Percentiles rank a stretch among this genome's conserved stretches.
These are phyloP conservation scores for Cerastis leucographa DNA, from an alignment of 2,888 invertebrate genomes.

Conservation along the genomic window DNA sequence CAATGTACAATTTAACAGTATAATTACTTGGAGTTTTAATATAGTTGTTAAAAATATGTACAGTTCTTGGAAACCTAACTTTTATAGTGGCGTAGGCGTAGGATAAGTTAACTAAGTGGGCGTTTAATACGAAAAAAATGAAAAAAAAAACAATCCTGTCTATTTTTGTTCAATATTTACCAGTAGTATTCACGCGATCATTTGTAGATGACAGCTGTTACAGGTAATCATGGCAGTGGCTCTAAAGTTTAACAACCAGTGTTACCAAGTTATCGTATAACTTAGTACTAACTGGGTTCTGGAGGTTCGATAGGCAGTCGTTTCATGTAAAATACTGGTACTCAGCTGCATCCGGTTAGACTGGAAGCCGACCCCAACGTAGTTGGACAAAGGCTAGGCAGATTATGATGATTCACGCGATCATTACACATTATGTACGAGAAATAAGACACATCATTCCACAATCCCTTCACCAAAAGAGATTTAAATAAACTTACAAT, in stretches of 20 bases:
- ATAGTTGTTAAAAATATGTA: background rate
- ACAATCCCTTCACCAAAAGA: background rate
- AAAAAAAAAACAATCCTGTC: background rate
- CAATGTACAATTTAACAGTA: conserved; percentile 38
- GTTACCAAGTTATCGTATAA: too few relatives aligned
- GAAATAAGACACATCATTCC: background rate
- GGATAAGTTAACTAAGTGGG: background rate
- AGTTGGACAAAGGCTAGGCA: too few relatives aligned
- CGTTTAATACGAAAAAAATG: background rate
- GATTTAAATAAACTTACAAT: background rate
- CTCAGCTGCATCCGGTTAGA: too few relatives aligned
- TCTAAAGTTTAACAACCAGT: too few relatives aligned
- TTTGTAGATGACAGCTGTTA: too few relatives aligned
- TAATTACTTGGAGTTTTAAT: conserved; percentile 10
- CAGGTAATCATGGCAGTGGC: too few relatives aligned
- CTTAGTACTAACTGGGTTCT: too few relatives aligned
- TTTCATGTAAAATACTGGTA: too few relatives aligned
- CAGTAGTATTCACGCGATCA: background rate
- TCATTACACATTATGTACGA: background rate
- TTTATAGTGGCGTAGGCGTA: background rate
- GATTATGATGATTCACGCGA: too few relatives aligned
- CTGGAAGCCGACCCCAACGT: too few relatives aligned
- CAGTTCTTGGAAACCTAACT: conserved; percentile 7
- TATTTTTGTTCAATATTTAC: background rate
- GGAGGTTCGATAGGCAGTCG: too few relatives aligned